Conservation (phyloP, 2,888 invertebrate genomes). For the Adelphocoris suturalis region DNA sequence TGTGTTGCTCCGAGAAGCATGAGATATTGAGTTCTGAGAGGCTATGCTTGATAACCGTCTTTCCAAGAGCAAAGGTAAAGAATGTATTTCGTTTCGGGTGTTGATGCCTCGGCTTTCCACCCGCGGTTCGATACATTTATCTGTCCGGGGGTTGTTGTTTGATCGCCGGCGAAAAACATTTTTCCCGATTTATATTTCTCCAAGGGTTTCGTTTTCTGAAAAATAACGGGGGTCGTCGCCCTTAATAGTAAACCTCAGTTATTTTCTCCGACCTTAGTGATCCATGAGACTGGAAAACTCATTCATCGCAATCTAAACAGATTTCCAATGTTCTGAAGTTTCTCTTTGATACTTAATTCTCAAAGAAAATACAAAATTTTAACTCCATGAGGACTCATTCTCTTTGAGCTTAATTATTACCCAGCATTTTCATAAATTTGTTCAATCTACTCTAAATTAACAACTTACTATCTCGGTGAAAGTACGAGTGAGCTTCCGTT, state of each 20-base stretch:
- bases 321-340: too few relatives aligned
- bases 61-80: conserved; percentile 35
- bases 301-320: background rate
- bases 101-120: background rate
- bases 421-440: too few relatives aligned
- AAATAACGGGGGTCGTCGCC: conserved; percentile 23
- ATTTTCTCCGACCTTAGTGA: background rate
- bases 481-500: too few relatives aligned
- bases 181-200: conserved; percentile 45
- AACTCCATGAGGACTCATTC: too few relatives aligned
- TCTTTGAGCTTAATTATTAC: too few relatives aligned
- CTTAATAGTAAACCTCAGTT: conserved; percentile 14
- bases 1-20: conserved; percentile 14
- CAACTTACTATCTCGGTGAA: too few relatives aligned
- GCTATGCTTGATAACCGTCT: conserved; percentile 18
- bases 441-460: too few relatives aligned
- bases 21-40: conserved; percentile 32
- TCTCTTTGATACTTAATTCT: too few relatives aligned
- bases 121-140: conserved; percentile 29
- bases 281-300: background rate
- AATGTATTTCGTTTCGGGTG: background rate
- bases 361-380: too few relatives aligned
- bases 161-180: conserved; percentile 36
- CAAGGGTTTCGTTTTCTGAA: conserved; percentile 32
- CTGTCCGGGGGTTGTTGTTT: conserved; percentile 33